phyloP scores from a whole-genome alignment of 2,888 invertebrate species.

The Cephonodes hylas region DNA sequence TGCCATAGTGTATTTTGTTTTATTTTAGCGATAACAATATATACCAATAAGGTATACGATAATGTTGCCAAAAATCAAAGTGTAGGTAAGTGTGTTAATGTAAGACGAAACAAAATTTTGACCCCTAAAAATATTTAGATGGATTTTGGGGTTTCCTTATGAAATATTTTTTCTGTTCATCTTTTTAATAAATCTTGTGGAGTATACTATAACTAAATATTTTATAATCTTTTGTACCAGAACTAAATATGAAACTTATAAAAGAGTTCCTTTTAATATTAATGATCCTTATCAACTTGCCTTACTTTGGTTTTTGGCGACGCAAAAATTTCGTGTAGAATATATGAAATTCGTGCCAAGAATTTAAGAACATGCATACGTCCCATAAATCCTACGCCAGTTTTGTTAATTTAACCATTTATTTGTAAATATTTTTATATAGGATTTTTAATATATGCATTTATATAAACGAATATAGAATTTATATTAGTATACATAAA shows the following conservation, averaged over 20 bases:
- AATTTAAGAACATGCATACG: slow-evolving; percentile 36
- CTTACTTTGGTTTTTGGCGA: background rate
- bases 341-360: slow-evolving; percentile 58
- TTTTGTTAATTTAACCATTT: slow-evolving; percentile 29
- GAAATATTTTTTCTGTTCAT: too few species aligned
- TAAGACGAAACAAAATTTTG: too few species aligned
- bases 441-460: slow-evolving; percentile 49
- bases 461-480: slow-evolving; percentile 33
- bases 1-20: background rate
- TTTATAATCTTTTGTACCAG: background rate
- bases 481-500: slow-evolving; percentile 1
- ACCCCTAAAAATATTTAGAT: too few species aligned
- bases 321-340: background rate
- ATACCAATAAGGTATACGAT: background rate
- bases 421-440: slow-evolving; percentile 61
- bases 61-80: background rate
- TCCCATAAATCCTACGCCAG: slow-evolving; percentile 46
- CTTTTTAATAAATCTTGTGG: too few species aligned
- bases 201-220: too few species aligned
- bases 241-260: background rate
- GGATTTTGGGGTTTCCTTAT: too few species aligned
- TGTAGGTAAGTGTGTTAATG: background rate
- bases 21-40: background rate
- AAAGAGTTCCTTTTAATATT: background rate
- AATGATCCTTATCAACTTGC: background rate